Percentiles rank a stretch among this genome's conserved stretches.
These are phyloP conservation scores for Corythornis vintsioides DNA, from an alignment of 2,113 vertebrate genomes.

Conservation along the genomic window DNA sequence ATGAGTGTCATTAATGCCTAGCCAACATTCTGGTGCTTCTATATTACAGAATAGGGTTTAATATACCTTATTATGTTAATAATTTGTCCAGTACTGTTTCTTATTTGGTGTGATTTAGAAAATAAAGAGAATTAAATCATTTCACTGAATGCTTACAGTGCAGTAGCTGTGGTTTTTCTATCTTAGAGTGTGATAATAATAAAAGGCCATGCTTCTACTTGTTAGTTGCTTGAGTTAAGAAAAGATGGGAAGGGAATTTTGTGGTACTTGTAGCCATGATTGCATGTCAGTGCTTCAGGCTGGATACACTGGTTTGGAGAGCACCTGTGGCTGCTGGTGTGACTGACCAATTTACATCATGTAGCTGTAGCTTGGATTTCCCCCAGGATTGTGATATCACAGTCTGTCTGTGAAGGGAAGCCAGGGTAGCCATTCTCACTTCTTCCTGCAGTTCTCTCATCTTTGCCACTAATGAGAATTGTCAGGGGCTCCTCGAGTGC, in stretches of 20 bases:
- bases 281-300: not conserved
- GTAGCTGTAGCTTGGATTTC: not conserved
- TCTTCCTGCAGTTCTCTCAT: not conserved
- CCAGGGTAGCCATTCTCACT: not conserved
- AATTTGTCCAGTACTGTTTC: not conserved
- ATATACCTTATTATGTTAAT: not conserved
- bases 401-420: not conserved
- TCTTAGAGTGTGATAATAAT: not conserved
- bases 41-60: not conserved
- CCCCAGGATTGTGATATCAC: accelerated
- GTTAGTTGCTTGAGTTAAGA: not conserved
- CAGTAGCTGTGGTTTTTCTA: not conserved
- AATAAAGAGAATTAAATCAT: not conserved
- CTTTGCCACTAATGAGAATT: not conserved
- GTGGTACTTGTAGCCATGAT: not conserved
- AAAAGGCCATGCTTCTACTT: not conserved
- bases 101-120: not conserved
- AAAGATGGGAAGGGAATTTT: not conserved
- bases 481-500: not conserved
- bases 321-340: not conserved
- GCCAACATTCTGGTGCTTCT: not conserved
- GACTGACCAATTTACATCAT: accelerated
- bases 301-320: not conserved
- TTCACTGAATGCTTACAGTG: not conserved
- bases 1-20: not conserved